Conservation (phyloP, 2,888 invertebrate species). For the Acanthopleura granulata region DNA sequence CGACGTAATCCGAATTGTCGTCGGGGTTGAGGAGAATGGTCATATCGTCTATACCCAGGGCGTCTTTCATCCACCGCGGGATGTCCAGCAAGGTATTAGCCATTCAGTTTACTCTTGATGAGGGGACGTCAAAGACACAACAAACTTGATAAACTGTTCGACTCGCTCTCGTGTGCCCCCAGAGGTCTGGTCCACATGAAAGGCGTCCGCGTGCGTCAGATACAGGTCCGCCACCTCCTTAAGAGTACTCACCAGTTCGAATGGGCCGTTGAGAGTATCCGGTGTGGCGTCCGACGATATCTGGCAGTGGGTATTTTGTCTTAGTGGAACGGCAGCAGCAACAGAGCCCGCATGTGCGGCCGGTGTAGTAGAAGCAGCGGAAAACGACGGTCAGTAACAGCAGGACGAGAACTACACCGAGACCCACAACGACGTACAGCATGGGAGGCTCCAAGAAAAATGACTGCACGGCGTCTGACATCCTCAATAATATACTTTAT, state of each 20-base stretch:
- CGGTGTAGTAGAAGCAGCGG: neutral
- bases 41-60: neutral
- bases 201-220: neutral
- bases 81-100: neutral
- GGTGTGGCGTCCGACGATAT: neutral
- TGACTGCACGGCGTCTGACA: neutral
- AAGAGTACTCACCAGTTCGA: neutral
- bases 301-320: neutral
- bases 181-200: neutral
- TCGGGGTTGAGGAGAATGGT: neutral
- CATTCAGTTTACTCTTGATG: neutral
- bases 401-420: neutral
- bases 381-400: neutral
- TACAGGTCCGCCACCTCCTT: neutral
- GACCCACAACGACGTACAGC: neutral
- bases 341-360: neutral
- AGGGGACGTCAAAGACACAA: neutral
- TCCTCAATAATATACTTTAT: slow-evolving; percentile 1
- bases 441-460: neutral
- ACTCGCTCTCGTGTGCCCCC: neutral
- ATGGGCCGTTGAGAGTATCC: neutral
- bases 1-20: neutral
- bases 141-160: neutral
- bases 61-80: neutral
- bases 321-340: too few species aligned